Percentiles rank a stretch among this genome's conserved stretches.
Evolutionary conservation across 2,797 vertebrate species (phyloP).

Genomic region (Cyprinodon diabolis): DNA sequence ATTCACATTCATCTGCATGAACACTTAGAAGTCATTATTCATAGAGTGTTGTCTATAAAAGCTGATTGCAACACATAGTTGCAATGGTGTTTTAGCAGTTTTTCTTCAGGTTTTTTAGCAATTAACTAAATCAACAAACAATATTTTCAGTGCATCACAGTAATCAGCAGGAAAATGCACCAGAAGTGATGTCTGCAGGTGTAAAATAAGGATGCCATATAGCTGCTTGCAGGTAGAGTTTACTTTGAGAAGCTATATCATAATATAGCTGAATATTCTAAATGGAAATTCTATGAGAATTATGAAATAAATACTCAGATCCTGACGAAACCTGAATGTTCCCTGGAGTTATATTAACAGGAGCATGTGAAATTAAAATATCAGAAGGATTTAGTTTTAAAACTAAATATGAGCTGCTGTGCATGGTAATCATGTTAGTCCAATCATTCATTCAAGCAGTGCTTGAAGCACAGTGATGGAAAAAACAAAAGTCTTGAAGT

Average conservation of each 20-base stretch:
- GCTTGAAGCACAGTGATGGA: neutral
- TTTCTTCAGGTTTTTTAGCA: too few species aligned
- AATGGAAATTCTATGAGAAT: neutral
- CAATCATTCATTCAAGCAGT: neutral
- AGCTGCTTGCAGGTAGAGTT: neutral
- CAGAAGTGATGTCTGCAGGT: neutral
- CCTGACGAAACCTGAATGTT: neutral
- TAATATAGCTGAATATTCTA: neutral
- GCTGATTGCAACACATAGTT: too few species aligned
- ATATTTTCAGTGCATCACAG: neutral
- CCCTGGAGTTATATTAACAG: slow-evolving; percentile 7
- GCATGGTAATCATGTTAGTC: neutral
- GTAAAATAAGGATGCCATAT: neutral
- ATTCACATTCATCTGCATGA: neutral
- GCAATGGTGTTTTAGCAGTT: too few species aligned
- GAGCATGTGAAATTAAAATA: neutral
- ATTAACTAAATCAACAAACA: too few species aligned
- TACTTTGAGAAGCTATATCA: neutral
- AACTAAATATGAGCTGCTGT: neutral
- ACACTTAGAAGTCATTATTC: too few species aligned
- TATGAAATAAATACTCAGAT: neutral
- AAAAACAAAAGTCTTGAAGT: neutral
- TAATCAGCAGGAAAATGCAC: neutral
- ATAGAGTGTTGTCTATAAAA: too few species aligned
- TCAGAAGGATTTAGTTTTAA: slow-evolving; percentile 6